Evolutionary conservation across 2,888 invertebrate species (phyloP).

Genomic region (Liposcelis brunnea): DNA sequence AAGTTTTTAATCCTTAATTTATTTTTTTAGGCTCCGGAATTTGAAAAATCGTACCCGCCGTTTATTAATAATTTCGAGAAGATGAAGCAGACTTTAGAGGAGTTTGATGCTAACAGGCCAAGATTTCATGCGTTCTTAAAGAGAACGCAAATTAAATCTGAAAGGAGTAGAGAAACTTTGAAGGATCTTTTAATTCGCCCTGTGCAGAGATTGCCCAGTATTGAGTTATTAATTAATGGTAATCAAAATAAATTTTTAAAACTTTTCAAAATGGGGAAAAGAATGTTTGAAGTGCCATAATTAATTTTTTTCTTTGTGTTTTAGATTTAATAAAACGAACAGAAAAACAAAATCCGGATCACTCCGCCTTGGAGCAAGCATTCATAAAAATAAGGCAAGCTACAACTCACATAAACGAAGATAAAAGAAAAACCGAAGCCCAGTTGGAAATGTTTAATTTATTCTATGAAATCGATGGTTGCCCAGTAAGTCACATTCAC

Average conservation of each 20-base stretch:
- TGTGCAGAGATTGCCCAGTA: slow-evolving; percentile 92
- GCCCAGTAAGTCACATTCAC: slow-evolving; percentile 50
- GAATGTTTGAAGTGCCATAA: too few species aligned
- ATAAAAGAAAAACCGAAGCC: slow-evolving; percentile 89
- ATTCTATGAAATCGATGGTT: slow-evolving; percentile 94
- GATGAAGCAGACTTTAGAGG: slow-evolving; percentile 80
- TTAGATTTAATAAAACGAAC: slow-evolving; percentile 88
- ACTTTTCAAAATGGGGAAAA: too few species aligned
- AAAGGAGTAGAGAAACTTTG: slow-evolving; percentile 89
- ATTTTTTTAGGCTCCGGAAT: slow-evolving; percentile 47
- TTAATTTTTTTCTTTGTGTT: slow-evolving; percentile 19
- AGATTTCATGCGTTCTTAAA: slow-evolving; percentile 95
- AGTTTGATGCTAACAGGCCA: slow-evolving; percentile 83
- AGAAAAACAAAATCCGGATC: slow-evolving; percentile 71
- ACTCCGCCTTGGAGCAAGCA: slow-evolving; percentile 65
- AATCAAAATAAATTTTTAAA: slow-evolving; percentile 23
- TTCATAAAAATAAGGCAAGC: slow-evolving; percentile 79
- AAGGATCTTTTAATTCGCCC: slow-evolving; percentile 94
- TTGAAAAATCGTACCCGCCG: slow-evolving; percentile 90
- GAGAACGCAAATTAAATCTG: slow-evolving; percentile 74
- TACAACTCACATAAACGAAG: slow-evolving; percentile 94
- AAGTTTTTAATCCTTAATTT: slow-evolving; percentile 4
- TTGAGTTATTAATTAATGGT: slow-evolving; percentile 87
- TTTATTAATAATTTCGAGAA: slow-evolving; percentile 98
- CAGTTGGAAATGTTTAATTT: slow-evolving; percentile 94